Base-by-base conservation (phyloP, 2,888 invertebrate species). In the Morpho helenor region DNA sequence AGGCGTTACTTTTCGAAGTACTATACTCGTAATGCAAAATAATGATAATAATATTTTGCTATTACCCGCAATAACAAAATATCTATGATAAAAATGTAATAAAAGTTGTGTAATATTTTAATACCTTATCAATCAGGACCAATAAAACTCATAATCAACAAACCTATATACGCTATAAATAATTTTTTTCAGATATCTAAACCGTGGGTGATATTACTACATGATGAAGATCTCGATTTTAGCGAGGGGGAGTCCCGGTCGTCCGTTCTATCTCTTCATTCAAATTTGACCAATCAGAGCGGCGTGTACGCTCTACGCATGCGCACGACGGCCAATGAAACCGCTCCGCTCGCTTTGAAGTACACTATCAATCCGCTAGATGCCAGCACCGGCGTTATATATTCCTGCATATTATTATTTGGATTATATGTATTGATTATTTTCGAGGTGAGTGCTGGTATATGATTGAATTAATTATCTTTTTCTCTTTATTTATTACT, bases 341-440 rank as follows among this genome's bases (percentile, higher is more conserved):
- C 79, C 0, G 72, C 76, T 0, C 89, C 91, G 0, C 74, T 90
- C 3, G 67, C 76, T 0, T 59, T 90, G 54, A 79, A 80, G 9
- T 95, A 94, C 68, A 92, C 94, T 65, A 71, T 93, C 0, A 80
- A 93, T 22, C 94, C 95, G 0, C 89, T 95, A 50, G 92, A 94
- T 69, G 76, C 91, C 3, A 88, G 92, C 44, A 91, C 92, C 53
- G 96, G 97, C 0, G 93, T 96, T 5, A 80, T 94, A 1, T 95
- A 94, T 67, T 96, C 96, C 0, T 94, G 94, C 3, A 60, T 94
- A 0, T 91, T 97, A n/a, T 86, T 98, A 0, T 69, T 94, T 4
- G 93, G 94, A 0, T 91, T 98, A 9, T 98, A 98, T 73, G 78
- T 94, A 2, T 81, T 97, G 8, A 96, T 98, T 61, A 95, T 97